These are phyloP conservation scores for Eremobia ochroleuca DNA, from an alignment of 2,888 invertebrate species.

Conservation along the genomic window DNA sequence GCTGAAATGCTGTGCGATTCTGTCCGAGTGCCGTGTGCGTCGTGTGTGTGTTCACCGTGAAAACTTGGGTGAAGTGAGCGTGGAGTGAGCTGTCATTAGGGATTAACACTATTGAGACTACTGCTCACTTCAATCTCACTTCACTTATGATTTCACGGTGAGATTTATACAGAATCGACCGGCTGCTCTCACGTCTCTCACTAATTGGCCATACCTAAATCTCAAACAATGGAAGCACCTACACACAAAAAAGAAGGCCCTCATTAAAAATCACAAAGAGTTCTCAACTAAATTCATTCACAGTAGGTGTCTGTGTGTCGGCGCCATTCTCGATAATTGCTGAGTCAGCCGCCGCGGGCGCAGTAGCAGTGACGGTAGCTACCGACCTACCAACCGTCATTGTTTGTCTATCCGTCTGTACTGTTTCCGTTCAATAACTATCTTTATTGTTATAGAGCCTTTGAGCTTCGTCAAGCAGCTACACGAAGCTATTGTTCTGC, in stretches of 20 bases:
- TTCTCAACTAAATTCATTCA: slow-evolving; percentile 47
- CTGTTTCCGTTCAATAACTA: slow-evolving; percentile 56
- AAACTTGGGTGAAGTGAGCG: no score
- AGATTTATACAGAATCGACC: no score
- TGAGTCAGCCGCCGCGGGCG: slow-evolving; percentile 64
- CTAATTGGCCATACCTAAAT: slow-evolving; percentile 22
- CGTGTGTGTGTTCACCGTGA: no score
- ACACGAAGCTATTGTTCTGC: slow-evolving; percentile 44
- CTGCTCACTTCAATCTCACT: no score
- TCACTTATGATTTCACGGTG: no score
- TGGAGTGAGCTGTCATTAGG: no score
- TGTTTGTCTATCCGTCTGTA: slow-evolving; percentile 60
- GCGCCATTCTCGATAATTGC: slow-evolving; percentile 65
- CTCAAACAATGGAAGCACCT: slow-evolving; percentile 20
- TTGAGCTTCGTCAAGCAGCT: slow-evolving; percentile 30
- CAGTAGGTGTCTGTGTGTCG: slow-evolving; percentile 54
- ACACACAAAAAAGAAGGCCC: slow-evolving; percentile 34
- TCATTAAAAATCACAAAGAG: slow-evolving; percentile 57
- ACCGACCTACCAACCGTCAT: slow-evolving; percentile 36
- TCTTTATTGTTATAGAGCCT: slow-evolving; percentile 51
- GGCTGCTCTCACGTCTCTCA: background rate
- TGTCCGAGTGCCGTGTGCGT: no score
- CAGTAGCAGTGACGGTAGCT: slow-evolving; percentile 51
- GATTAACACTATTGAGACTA: no score
- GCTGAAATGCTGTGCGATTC: no score